Conservation (phyloP, 2,797 vertebrate species). For the Avahi laniger region DNA sequence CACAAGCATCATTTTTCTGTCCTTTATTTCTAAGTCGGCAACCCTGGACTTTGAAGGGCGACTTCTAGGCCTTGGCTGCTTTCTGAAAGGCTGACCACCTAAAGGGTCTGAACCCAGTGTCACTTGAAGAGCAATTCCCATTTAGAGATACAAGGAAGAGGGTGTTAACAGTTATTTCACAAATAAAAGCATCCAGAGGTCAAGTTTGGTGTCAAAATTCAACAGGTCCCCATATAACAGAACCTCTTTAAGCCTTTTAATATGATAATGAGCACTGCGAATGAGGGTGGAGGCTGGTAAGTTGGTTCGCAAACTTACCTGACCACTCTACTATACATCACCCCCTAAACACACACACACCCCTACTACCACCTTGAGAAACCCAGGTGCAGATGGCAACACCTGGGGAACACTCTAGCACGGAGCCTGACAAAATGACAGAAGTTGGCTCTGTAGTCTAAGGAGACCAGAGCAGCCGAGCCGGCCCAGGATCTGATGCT, state of each 20-base stretch:
- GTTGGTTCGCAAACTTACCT: neutral
- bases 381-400: neutral
- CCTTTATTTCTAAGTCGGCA: neutral
- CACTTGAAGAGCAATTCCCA: neutral
- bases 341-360: too few relatives aligned
- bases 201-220: neutral
- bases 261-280: neutral
- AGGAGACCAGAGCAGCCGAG: neutral
- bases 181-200: neutral
- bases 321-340: neutral
- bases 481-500: neutral
- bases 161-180: neutral
- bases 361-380: neutral
- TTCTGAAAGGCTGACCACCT: neutral
- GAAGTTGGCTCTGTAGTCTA: neutral
- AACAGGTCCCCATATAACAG: neutral
- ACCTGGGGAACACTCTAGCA: neutral
- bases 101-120: neutral
- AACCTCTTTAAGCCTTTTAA: neutral
- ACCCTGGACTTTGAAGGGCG: neutral
- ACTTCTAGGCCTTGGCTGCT: neutral
- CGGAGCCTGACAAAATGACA: neutral
- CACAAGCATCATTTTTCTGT: neutral
- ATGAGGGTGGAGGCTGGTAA: neutral
- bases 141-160: neutral